A percentile compares a stretch with the other conserved stretches of the same genome.
These are phyloP conservation scores for Suncus etruscus DNA, from an alignment of 2,113 vertebrate species.

Conservation along the genomic window DNA sequence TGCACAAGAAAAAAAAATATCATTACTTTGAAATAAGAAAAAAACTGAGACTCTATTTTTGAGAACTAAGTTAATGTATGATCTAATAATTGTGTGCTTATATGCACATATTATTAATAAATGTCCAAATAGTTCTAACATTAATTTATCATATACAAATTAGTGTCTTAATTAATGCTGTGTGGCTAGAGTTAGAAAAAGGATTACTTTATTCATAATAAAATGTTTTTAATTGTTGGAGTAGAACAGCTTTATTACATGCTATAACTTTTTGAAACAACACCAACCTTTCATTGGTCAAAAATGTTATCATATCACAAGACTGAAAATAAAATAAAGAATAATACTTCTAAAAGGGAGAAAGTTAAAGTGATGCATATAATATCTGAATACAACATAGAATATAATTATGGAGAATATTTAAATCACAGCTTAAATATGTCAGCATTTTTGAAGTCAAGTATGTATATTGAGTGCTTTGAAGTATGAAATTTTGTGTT, in stretches of 20 bases:
- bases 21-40: slow-evolving; percentile 68
- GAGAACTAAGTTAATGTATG: slow-evolving; percentile 40
- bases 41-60: slow-evolving; percentile 58
- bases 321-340: slow-evolving; percentile 83
- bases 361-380: slow-evolving; percentile 67
- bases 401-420: slow-evolving; percentile 78
- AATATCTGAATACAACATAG: slow-evolving; percentile 69
- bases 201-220: slow-evolving; percentile 85
- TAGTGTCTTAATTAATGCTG: slow-evolving; percentile 85
- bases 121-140: slow-evolving; percentile 71
- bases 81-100: slow-evolving; percentile 41
- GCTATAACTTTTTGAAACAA: slow-evolving; percentile 85
- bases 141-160: slow-evolving; percentile 83
- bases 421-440: slow-evolving; percentile 63
- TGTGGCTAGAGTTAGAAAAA: slow-evolving; percentile 77
- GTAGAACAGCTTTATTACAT: slow-evolving; percentile 84
- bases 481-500: slow-evolving; percentile 65
- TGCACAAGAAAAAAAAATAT: slow-evolving; percentile 35
- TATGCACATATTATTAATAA: slow-evolving; percentile 72
- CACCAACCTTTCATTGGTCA: slow-evolving; percentile 80
- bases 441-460: slow-evolving; percentile 74
- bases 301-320: slow-evolving; percentile 83
- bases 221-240: slow-evolving; percentile 87
- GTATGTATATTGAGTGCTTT: slow-evolving; percentile 60
- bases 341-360: slow-evolving; percentile 60